Percentiles rank a stretch among this genome's conserved stretches.
phyloP scores from a whole-genome alignment of 1,140 invertebrate genomes.

The Eueides isabella region DNA sequence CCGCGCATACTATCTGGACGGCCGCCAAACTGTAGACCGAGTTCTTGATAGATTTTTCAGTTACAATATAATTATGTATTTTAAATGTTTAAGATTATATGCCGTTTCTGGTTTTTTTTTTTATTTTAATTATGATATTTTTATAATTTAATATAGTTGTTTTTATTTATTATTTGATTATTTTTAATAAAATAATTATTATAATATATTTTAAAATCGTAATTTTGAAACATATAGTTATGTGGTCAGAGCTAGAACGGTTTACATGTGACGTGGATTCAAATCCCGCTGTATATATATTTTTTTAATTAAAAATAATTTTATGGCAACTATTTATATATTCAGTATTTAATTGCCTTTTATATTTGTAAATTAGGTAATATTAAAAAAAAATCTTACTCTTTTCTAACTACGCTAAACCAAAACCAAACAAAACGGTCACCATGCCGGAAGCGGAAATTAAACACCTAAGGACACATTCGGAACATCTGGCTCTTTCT shows the following conservation, averaged over 20 bases:
- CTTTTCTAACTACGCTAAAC: slow-evolving; percentile 8
- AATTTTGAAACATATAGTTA: too few species aligned
- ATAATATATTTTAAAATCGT: too few species aligned
- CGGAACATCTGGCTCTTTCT: slow-evolving; percentile 14
- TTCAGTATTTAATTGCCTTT: background rate
- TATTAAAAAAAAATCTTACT: background rate
- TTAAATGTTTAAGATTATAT: background rate
- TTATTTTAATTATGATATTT: too few species aligned
- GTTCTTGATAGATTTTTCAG: slow-evolving; percentile 16
- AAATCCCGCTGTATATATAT: too few species aligned
- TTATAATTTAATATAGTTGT: too few species aligned
- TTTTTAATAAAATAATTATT: too few species aligned
- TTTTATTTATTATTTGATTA: too few species aligned
- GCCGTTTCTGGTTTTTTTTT: too few species aligned
- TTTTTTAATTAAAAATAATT: too few species aligned
- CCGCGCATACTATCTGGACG: slow-evolving; percentile 58
- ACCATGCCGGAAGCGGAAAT: slow-evolving; percentile 74
- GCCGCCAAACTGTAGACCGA: slow-evolving; percentile 21
- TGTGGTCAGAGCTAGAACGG: too few species aligned
- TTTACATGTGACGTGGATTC: too few species aligned
- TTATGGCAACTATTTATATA: too few species aligned
- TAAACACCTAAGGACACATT: slow-evolving; percentile 51
- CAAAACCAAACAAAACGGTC: slow-evolving; percentile 46
- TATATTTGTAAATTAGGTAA: background rate
- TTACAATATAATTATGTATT: slow-evolving; percentile 25